Evolutionary conservation across 2,113 vertebrate species (phyloP), one percentile per base, ranked within the genome.

Genomic region (Thomomys bottae): DNA sequence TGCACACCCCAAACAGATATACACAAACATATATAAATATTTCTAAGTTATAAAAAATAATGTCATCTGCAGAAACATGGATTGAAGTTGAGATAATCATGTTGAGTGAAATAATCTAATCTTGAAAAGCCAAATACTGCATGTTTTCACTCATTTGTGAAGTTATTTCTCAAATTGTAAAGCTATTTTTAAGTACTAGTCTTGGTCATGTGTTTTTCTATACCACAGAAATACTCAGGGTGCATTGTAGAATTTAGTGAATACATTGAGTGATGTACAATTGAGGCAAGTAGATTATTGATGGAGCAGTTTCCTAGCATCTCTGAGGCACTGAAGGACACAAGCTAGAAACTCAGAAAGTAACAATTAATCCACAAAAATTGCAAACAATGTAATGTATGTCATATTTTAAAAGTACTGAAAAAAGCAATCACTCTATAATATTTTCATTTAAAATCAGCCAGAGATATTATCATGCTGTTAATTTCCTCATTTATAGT

Each of bases 131-230:
- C 11, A 54, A 14, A 54, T 54, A 54, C 49, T 14, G 12, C 14
- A 54, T 18, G 49, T 54, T 54, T 54, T 4, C 49, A 54, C 49
- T 17, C 49, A 54, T 54, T 54, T 54, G 49, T 54, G 15, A 18
- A 83, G 12, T 36, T 38, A 88, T 67, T 45, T 73, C 38, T 94
- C 36, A 83, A 91, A 81, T 6, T 88, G 42, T 57, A 71, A 79
- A 79, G 45, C 15, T 34, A 94, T 82, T 91, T 87, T 86, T 9
- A 77, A 68, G 49, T 54, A 15, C 15, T 54, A 54, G 49, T 6
- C 11, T 8, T 45, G 45, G 45, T 11, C 6, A 45, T 45, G 11
- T 45, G 45, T 45, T 45, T 45, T 6, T 45, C 11, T 45, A 45
- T 45, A 30, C 1, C 28, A 89, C 26, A 84, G 67, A 68, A 81